Evolutionary conservation across 2,113 vertebrate species (phyloP), one percentile per base, ranked within the genome.

Genomic region (Rhinoderma darwinii): DNA sequence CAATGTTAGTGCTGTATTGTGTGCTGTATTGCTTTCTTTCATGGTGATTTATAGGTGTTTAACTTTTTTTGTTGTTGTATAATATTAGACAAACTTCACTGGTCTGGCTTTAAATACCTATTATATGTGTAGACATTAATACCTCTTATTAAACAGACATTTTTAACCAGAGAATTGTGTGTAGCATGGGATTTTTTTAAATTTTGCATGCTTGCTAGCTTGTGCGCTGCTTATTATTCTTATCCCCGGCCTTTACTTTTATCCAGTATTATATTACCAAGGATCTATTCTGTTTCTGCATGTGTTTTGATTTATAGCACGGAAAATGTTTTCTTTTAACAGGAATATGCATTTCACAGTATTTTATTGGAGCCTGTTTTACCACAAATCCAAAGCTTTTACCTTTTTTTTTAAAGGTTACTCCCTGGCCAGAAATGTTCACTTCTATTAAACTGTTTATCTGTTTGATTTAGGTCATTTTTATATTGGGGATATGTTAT

Each of bases 261-360:
- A 82, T 75, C 79, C 78, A 12, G 85, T 51, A 63, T 87, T 82
- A 74, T 86, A 56, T 87, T 87, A 75, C 86, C 51, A 30, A 61
- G 70, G 86, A 82, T 82, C 77, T 82, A 61, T 86, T 82, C 76
- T 82, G 66, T 81, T 86, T 59, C 85, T 75, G 78, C 79, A 87
- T 82, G 79, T 87, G 63, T 87, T 87, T 82, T 87, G 79, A 87
- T 82, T 82, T 82, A 87, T 87, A 82, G 85, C 86, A 50, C 25
- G 54, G 86, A 82, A 87, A 87, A 87, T 87, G 86, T 82, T 87
- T 87, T 87, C 86, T 82, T 87, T 87, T 82, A 87, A 87, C 78
- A 87, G 82, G 86, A 82, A 87, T 82, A 75, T 82, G 86, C 79
- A 17, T 87, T 87, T 87, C 78, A 75, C 86, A 75, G 79, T 54